phyloP scores from a whole-genome alignment of 2,113 vertebrate genomes.

The Hiodon alosoides region DNA sequence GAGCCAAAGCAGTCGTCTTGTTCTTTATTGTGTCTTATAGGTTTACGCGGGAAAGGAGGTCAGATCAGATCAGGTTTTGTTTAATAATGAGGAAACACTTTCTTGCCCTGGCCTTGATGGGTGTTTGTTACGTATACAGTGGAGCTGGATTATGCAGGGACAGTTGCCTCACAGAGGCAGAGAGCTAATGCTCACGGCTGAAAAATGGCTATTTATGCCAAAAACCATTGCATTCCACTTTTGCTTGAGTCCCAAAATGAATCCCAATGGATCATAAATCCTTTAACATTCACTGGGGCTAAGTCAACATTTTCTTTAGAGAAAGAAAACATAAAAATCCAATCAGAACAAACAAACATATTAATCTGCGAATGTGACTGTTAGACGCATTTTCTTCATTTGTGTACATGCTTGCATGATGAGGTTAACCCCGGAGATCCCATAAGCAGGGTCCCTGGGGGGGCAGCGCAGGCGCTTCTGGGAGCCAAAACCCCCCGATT shows the following conservation, averaged over 20 bases:
- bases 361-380: conserved; percentile 61
- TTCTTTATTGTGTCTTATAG: too few species aligned
- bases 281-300: conserved; percentile 31
- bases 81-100: too few species aligned
- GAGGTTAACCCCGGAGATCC: conserved; percentile 49
- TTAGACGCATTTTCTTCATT: conserved; percentile 57
- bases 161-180: too few species aligned
- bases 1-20: too few species aligned
- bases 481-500: conserved; percentile 41
- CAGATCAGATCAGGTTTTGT: too few species aligned
- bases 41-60: too few species aligned
- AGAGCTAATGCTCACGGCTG: conserved; percentile 30
- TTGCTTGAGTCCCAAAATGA: conserved; percentile 34
- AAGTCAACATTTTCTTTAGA: conserved; percentile 39
- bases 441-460: conserved; percentile 47
- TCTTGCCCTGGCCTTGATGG: too few species aligned
- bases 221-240: conserved; percentile 39
- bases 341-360: conserved; percentile 60
- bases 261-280: conserved; percentile 43
- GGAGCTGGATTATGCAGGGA: too few species aligned
- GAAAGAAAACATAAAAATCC: conserved; percentile 48
- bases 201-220: too few species aligned
- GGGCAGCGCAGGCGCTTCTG: conserved; percentile 47
- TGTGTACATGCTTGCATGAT: conserved; percentile 39
- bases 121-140: too few species aligned